Evolutionary conservation across 2,113 vertebrate species (phyloP).

Genomic region (Lasiurus cinereus): DNA sequence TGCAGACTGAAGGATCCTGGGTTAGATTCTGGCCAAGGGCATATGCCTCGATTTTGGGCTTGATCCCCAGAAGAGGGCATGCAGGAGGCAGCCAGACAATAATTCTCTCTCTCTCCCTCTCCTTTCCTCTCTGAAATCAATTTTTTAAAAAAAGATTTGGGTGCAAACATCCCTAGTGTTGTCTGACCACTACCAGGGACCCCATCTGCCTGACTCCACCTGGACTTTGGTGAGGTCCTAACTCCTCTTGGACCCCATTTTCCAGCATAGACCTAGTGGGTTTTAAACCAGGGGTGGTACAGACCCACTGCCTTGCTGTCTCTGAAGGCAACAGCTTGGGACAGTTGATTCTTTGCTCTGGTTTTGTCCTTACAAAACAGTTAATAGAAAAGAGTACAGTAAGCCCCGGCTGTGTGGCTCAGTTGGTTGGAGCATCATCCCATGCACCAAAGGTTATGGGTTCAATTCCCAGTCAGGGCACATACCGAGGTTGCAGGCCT

Average conservation of each 20-base stretch:
- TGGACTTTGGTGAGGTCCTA: not conserved
- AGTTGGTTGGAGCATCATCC: no score
- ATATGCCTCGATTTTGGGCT: no score
- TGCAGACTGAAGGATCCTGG: no score
- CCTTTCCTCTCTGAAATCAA: no score
- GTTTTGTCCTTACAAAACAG: not conserved
- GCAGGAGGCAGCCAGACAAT: no score
- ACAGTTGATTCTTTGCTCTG: not conserved
- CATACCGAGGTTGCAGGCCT: no score
- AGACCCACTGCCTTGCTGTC: not conserved
- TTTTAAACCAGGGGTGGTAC: not conserved
- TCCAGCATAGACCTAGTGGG: not conserved
- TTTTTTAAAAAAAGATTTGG: not conserved
- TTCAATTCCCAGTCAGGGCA: no score
- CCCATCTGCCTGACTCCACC: not conserved
- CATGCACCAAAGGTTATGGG: no score
- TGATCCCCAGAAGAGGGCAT: no score
- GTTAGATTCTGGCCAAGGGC: no score
- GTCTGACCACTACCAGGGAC: not conserved
- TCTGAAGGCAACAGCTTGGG: not conserved
- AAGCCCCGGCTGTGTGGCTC: no score
- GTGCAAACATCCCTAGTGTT: not conserved
- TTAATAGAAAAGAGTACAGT: not conserved
- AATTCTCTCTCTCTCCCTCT: no score
- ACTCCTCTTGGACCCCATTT: not conserved